Conservation (phyloP, 2,113 vertebrate genomes). For the Gallinago jamesoni region DNA sequence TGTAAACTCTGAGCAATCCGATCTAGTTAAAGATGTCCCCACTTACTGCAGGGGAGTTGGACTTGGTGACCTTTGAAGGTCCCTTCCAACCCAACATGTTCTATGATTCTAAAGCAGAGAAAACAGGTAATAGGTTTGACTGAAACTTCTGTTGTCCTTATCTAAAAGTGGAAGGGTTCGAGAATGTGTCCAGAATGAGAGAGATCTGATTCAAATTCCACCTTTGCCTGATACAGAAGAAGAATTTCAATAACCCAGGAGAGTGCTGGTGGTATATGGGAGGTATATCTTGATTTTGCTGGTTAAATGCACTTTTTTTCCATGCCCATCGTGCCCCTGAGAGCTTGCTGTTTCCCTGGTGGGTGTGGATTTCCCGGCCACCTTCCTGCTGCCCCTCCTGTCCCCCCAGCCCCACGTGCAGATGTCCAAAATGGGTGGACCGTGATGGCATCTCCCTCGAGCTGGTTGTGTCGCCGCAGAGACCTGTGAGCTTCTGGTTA, state of each 20-base stretch:
- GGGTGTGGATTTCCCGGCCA: neutral
- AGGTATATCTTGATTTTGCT: fast-evolving
- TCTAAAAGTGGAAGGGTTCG: neutral
- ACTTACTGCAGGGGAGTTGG: too few relatives aligned
- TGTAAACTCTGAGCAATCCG: too few relatives aligned
- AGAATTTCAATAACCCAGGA: neutral
- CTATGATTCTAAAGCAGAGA: neutral
- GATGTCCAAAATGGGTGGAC: neutral
- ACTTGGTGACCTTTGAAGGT: too few relatives aligned
- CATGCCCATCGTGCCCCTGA: neutral
- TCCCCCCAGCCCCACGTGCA: neutral
- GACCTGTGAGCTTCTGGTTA: neutral
- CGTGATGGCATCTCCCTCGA: fast-evolving
- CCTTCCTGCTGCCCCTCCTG: neutral
- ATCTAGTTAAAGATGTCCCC: too few relatives aligned
- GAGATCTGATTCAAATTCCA: neutral
- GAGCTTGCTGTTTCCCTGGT: neutral
- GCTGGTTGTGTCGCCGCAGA: neutral
- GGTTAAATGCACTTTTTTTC: neutral
- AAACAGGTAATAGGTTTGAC: neutral
- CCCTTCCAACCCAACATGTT: too few relatives aligned
- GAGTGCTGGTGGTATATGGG: neutral
- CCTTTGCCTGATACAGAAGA: neutral
- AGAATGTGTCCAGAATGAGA: neutral
- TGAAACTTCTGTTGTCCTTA: neutral